Base-by-base conservation (phyloP, 23 tunicate species). In the Botrylloides violaceus region DNA sequence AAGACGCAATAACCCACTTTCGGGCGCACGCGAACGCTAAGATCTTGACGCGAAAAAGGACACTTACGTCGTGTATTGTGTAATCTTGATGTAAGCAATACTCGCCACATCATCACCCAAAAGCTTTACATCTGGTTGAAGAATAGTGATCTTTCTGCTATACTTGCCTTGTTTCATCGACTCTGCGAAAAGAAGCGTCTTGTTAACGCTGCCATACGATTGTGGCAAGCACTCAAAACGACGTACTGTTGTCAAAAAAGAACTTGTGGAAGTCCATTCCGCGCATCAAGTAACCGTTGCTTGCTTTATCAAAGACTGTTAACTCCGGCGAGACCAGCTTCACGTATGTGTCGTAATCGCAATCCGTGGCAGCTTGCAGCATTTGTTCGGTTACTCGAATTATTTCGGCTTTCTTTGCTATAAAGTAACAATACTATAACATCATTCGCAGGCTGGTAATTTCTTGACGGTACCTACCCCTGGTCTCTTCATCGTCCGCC, bases 261-360 rank as follows among this genome's bases (percentile, higher is more conserved):
- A 74, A 93, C 70, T 78, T 81, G 27, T 93, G 98, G 36, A 78
- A 81, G 32, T 86, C 88, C 32, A 76, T 59, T 28, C 98, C 98
- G 22, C 36, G 71, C 12, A 93, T 34, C 19, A 93, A 75, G 60
- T 93, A 72, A 73, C 98, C 98, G 72, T 75, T 80, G 12, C 81
- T 64, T 22, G 28, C 81, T 2, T 92, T 83, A 49, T 92, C 92
- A 49, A 92, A 92, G 73, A 92, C 79, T 4, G 98, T 79, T 60
- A 76, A 66, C 39, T 76, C 87, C 32, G 81, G 32, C 31, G 87
- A 37, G 62, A 84, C 82, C 27, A 93, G 66, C 30, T 66, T 65
- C 32, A 63, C 12, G 81, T 93, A 85, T 29, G 95, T 60, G 3
- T 62, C 78, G 34, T 61, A 86, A 56, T 85, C 61, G 57, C 78